These are phyloP conservation scores for Agapornis roseicollis DNA, from an alignment of 2,113 vertebrate species.

Conservation along the genomic window DNA sequence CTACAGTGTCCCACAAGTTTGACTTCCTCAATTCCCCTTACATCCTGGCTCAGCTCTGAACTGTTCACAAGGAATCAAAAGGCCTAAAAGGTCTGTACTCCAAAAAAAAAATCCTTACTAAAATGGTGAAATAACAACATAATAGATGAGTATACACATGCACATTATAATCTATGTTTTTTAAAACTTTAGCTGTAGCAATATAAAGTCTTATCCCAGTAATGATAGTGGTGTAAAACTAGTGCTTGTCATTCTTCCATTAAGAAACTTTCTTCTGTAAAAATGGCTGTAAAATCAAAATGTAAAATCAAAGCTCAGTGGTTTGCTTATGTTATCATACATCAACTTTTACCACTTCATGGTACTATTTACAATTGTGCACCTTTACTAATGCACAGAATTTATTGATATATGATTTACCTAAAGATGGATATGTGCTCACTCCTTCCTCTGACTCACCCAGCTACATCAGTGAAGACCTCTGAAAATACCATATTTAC, in stretches of 20 bases:
- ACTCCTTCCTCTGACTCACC: background rate
- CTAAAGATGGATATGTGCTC: background rate
- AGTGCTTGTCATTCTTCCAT: background rate
- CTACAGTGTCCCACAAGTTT: background rate
- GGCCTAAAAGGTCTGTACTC: background rate
- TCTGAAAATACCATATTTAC: background rate
- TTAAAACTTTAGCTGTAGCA: background rate
- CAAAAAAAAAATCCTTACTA: background rate
- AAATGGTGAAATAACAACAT: background rate
- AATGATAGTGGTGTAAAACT: background rate
- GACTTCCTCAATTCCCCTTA: background rate
- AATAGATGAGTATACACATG: background rate
- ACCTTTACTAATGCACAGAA: background rate
- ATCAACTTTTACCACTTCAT: background rate
- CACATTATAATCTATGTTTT: background rate
- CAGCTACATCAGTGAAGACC: background rate
- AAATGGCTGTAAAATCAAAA: background rate
- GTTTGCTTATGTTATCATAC: background rate
- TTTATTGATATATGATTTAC: background rate
- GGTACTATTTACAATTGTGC: background rate
- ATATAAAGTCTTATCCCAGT: background rate
- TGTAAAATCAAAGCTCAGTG: background rate
- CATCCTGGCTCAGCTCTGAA: background rate
- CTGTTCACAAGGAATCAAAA: background rate
- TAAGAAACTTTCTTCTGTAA: background rate